Percentiles rank a stretch among this genome's conserved stretches.
These are phyloP conservation scores for Lepeophtheirus nordmannii DNA, from an alignment of 2,888 invertebrate genomes.

Conservation along the genomic window DNA sequence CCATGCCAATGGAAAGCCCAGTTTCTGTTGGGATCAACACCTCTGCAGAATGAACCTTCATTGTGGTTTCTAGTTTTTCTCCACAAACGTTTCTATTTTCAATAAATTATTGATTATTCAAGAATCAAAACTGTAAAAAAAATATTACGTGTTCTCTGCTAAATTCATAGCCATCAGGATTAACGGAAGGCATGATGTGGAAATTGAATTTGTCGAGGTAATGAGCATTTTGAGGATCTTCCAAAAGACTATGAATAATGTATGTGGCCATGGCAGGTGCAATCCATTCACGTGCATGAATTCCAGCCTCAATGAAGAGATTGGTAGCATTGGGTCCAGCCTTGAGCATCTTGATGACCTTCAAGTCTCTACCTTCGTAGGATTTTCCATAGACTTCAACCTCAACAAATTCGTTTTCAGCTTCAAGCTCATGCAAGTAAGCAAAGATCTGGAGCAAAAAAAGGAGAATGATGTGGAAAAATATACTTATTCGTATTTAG, in stretches of 20 bases:
- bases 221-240: conserved; percentile 33
- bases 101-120: not conserved
- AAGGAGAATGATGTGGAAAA: not conserved
- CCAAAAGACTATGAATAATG: conserved; percentile 55
- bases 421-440: conserved; percentile 24
- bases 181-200: conserved; percentile 54
- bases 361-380: conserved; percentile 31
- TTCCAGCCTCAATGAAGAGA: conserved; percentile 26
- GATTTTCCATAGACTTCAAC: conserved; percentile 31
- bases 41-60: conserved; percentile 41
- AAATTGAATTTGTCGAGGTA: conserved; percentile 53
- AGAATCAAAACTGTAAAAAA: not conserved
- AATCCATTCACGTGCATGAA: conserved; percentile 44
- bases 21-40: conserved; percentile 61
- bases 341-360: conserved; percentile 34
- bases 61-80: conserved; percentile 49
- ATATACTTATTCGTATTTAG: not conserved
- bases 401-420: conserved; percentile 26
- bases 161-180: conserved; percentile 76
- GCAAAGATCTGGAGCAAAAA: conserved; percentile 1
- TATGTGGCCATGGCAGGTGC: conserved; percentile 52
- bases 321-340: conserved; percentile 27
- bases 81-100: conserved; percentile 52
- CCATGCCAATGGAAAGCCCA: conserved; percentile 50
- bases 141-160: not conserved